phyloP scores from a whole-genome alignment of 2,888 invertebrate species.

The Kuschelorhynchus macadamiae region DNA sequence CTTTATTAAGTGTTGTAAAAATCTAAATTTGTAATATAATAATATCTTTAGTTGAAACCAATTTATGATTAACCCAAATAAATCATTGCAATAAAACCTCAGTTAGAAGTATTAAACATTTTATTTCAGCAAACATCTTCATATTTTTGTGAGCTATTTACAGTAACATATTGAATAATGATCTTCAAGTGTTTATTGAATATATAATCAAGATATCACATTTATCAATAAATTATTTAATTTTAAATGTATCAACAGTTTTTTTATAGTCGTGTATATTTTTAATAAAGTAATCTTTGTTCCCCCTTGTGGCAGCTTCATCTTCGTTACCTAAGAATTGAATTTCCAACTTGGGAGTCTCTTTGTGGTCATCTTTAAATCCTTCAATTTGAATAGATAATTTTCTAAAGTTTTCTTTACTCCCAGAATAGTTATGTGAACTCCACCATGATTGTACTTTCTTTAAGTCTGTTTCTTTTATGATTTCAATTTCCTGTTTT shows the following conservation, averaged over 20 bases:
- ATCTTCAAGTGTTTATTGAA: no score
- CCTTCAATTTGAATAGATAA: slow-evolving; percentile 72
- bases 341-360: slow-evolving; percentile 27
- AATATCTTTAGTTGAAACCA: no score
- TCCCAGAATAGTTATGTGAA: slow-evolving; percentile 70
- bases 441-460: slow-evolving; percentile 73
- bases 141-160: no score
- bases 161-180: no score
- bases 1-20: no score
- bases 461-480: slow-evolving; percentile 69
- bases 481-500: slow-evolving; percentile 76
- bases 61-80: no score
- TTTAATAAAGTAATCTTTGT: slow-evolving; percentile 48
- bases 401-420: slow-evolving; percentile 67
- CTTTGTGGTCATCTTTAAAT: slow-evolving; percentile 10
- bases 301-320: slow-evolving; percentile 18
- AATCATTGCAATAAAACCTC: no score
- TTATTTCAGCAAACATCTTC: no score
- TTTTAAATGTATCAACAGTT: slow-evolving; percentile 31
- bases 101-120: no score
- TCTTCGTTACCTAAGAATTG: slow-evolving; percentile 38
- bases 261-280: slow-evolving; percentile 51
- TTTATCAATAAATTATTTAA: no score
- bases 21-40: no score
- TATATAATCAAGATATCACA: no score